Base-by-base conservation (phyloP, 2,888 invertebrate species). In the Drosophila buzzatii region DNA sequence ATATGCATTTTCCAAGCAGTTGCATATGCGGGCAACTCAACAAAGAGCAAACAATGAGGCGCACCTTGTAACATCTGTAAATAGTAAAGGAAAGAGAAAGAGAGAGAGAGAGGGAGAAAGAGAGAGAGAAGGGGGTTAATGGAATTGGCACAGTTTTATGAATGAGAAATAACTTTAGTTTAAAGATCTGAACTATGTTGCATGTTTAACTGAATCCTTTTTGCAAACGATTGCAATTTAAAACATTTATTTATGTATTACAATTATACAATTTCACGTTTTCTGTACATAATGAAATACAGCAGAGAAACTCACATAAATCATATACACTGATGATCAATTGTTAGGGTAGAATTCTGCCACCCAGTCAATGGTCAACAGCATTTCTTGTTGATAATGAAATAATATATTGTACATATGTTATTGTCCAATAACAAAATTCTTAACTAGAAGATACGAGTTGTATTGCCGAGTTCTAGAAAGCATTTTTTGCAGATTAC, bases 1-100 rank as follows among this genome's bases (percentile, higher is more conserved):
- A 64, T 82, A 77, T 80, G 78, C 86, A 85, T 88, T 82, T 69
- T 71, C 71, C 78, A 70, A 80, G 78, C 66, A 77, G 69, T 77
- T 87, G 69, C 86, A 74, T 85, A 73, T 82, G 80, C 73, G 72
- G 62, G 70, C 57, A 55, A 61, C 67, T 49, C 58, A 23, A 16
- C 12, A 44, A 61, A 67, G 71, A n/a, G 37, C 74, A 67, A 66
- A 61, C 81, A 72, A 88, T 85, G 82, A 77, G 76, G 61, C 64
- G 56, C 67, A 73, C 72, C 71, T 71, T 58, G 39, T 18, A 39
- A 41, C 45, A 37, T 35, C 42, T 33, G 37, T 23, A 53, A 37
- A 37, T 53, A 53, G 1, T 31, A 49, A 52, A 14, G 6, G 14
- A 7, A 12, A 31, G n/a, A 18, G 5, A 51, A 6, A 14, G 31